Base-by-base conservation (phyloP, 2,888 invertebrate species). In the Sinhomidia bicolor region DNA sequence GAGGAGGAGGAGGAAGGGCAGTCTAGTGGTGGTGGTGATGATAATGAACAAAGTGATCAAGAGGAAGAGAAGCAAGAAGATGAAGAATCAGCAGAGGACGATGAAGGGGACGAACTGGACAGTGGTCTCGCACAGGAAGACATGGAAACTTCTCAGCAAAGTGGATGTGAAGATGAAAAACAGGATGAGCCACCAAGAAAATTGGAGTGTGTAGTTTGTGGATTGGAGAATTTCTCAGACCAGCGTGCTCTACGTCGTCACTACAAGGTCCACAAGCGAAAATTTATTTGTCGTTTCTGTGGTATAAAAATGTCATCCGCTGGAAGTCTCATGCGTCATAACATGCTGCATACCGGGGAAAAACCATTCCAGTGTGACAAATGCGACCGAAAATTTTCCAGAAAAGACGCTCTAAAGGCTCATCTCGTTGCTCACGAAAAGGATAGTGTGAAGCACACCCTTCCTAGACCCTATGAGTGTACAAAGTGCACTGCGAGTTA, bases 311-410 rank as follows among this genome's bases (percentile, higher is more conserved):
- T 90, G 84, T 80, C 89, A 2, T 86, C 84, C 36, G 90, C 90
- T 14, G 89, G 90, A n/a, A 84, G 81, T 20, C 60, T 90, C 1
- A 90, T 89, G 90, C 60, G 90, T 14, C 90, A 90, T 76, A 89
- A 89, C 60, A 60, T 90, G 20, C 71, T 89, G 1, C 90, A 90
- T 36, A 90, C 90, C 12, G 90, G 90, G 0, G 89, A 80, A 41
- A 86, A 85, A 26, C 86, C 89, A 5, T 90, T 89, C 36, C 10
- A 76, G 10, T 90, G 90, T 83, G 76, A 89, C 17, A n/a, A 68
- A 1, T 90, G 90, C 29, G 10, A 71, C 20, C 44, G 85, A 20
- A 83, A 60, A 14, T 90, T 89, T 29, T 74, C 74, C 17, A 44
- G 90, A 29, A 89, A 90, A 41, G 90, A 90, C 47, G 89, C 89